These are phyloP conservation scores for Lemur catta DNA, from an alignment of 2,797 vertebrate species.

Conservation along the genomic window DNA sequence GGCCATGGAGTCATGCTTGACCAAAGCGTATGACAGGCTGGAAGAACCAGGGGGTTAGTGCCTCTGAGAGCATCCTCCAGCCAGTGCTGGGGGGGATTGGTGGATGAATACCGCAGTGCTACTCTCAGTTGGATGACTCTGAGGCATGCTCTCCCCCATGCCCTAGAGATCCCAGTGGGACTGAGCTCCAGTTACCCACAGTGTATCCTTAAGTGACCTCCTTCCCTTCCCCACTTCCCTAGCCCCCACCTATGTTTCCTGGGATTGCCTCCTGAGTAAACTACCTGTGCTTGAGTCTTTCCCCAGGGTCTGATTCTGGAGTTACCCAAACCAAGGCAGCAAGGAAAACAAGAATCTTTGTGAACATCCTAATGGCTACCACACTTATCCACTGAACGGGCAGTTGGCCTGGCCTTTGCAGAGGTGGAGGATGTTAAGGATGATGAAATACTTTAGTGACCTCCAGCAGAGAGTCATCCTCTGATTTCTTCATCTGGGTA, in stretches of 20 bases:
- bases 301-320: neutral
- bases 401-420: neutral
- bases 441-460: neutral
- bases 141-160: neutral
- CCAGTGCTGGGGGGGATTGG: neutral
- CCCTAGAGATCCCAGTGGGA: neutral
- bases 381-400: neutral
- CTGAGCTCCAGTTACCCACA: neutral
- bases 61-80: neutral
- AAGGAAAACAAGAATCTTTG: neutral
- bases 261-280: neutral
- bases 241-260: neutral
- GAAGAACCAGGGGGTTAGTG: neutral
- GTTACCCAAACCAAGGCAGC: neutral
- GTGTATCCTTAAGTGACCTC: neutral
- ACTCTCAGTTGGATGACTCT: neutral
- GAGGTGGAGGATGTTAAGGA: neutral
- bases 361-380: neutral
- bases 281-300: neutral
- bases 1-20: neutral
- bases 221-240: neutral
- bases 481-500: neutral
- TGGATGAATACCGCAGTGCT: neutral
- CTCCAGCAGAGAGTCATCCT: neutral
- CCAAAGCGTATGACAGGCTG: neutral